phyloP scores from a whole-genome alignment of 2,113 vertebrate species.

The western clawed frog (Xenopus tropicalis) region DNA sequence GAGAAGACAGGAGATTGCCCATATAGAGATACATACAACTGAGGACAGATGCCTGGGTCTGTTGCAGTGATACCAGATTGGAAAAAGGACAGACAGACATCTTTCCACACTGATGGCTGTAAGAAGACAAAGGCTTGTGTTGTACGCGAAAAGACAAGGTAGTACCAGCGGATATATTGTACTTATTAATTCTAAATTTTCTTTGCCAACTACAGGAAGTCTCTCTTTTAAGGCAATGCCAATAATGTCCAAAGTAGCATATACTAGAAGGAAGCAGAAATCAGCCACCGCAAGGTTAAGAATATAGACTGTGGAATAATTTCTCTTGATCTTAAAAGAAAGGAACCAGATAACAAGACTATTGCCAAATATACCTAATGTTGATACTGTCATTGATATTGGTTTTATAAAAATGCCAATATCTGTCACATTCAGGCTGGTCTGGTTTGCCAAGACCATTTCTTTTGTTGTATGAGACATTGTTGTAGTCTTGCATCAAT shows the following conservation, averaged over 20 bases:
- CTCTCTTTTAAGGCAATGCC: neutral
- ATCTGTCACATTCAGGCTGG: too few species aligned
- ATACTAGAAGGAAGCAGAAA: constrained; percentile 52
- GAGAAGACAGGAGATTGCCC: constrained; percentile 27
- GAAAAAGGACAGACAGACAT: constrained; percentile 44
- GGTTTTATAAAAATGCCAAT: neutral
- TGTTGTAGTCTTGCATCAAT: too few species aligned
- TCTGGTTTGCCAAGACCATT: too few species aligned
- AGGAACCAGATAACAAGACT: constrained; percentile 65
- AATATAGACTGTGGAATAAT: constrained; percentile 64
- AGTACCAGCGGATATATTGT: neutral
- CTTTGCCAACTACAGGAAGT: neutral
- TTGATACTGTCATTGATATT: constrained; percentile 53
- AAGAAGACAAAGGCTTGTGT: constrained; percentile 35
- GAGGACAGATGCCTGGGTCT: constrained; percentile 24
- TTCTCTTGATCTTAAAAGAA: constrained; percentile 61
- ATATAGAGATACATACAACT: constrained; percentile 18
- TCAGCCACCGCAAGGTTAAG: constrained; percentile 64
- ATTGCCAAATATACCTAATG: constrained; percentile 63
- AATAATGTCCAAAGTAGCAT: neutral
- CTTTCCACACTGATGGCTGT: constrained; percentile 47
- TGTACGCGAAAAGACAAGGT: constrained; percentile 26
- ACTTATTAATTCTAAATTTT: constrained; percentile 5
- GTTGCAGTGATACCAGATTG: constrained; percentile 45
- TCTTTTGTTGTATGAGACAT: too few species aligned